phyloP scores from a whole-genome alignment of 2,888 invertebrate species.

The Hoplodrina ambigua region DNA sequence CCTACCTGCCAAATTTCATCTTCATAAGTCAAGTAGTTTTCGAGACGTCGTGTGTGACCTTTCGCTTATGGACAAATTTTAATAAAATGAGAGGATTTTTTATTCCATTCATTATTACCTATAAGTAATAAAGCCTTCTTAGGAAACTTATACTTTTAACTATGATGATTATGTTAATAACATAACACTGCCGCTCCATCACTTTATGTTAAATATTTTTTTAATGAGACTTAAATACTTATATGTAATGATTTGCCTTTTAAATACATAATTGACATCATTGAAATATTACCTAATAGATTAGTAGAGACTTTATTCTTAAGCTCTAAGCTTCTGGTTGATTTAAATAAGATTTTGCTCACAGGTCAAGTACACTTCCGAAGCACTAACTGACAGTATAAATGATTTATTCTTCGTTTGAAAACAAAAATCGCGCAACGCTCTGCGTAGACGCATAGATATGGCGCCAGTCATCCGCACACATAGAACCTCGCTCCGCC shows the following conservation, averaged over 20 bases:
- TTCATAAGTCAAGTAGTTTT: too few species aligned
- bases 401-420: slow-evolving; percentile 44
- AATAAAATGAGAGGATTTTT: slow-evolving; percentile 39
- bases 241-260: slow-evolving; percentile 42
- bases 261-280: slow-evolving; percentile 34
- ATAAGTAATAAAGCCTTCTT: slow-evolving; percentile 37
- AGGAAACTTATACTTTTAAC: slow-evolving; percentile 47
- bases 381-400: slow-evolving; percentile 23
- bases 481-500: slow-evolving; percentile 36
- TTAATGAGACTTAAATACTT: slow-evolving; percentile 47
- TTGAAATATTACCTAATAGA: slow-evolving; percentile 40
- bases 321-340: neutral
- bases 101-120: slow-evolving; percentile 18
- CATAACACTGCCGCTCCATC: slow-evolving; percentile 37
- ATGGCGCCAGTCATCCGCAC: slow-evolving; percentile 50
- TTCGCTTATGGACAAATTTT: slow-evolving; percentile 13
- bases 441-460: slow-evolving; percentile 57
- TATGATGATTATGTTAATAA: slow-evolving; percentile 50
- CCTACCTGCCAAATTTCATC: too few species aligned
- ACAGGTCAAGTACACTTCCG: slow-evolving; percentile 42
- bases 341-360: slow-evolving; percentile 20
- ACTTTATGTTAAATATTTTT: slow-evolving; percentile 50
- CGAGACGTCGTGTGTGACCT: too few species aligned
- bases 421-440: slow-evolving; percentile 51
- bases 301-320: slow-evolving; percentile 14